Evolutionary conservation across 2,113 vertebrate species (phyloP), one percentile per base, ranked within the genome.

Genomic region (Thryonomys swinderianus): DNA sequence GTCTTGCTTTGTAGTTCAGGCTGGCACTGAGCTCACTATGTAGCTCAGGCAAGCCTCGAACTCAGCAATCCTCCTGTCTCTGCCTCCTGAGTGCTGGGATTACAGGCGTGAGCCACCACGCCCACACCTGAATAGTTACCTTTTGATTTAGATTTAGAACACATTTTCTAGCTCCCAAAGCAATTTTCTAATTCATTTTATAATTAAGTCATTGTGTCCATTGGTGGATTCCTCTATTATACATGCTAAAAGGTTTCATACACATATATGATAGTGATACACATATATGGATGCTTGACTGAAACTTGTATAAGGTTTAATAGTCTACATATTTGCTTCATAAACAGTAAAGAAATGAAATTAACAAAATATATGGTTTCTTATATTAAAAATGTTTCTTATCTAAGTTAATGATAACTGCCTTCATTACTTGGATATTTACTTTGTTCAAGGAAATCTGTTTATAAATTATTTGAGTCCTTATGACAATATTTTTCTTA

Each of bases 351-450:
- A 87, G 48, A 93, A 85, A 80, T 57, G 16, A 34, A 95, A 62
- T 84, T 95, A 90, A 53, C 30, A 89, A 83, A 76, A 69, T 91
- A 84, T 57, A 6, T 12, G 82, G 21, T 23, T 94, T 74, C 83
- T 40, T 45, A 94, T 88, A 76, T 96, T 93, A 93, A 93, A 88
- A 93, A 7, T 48, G 0, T 90, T 85, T 21, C 32, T 66, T 32
- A 71, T 76, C 94, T 91, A 93, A 94, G 9, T 14, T 93, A 96
- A 76, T 83, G 87, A 92, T 82, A 93, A 91, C 45, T 79, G 9
- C 7, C 16, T 89, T 69, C 25, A 23, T 79, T 88, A 57, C 80
- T 25, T 91, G 45, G 84, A 40, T 45, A 69, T 74, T 90, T 90
- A 88, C 5, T 30, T 16, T 86, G 2, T 91, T 55, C 7, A 34